Base-by-base conservation (phyloP, 2,888 invertebrate species). In the Carcina quercana region DNA sequence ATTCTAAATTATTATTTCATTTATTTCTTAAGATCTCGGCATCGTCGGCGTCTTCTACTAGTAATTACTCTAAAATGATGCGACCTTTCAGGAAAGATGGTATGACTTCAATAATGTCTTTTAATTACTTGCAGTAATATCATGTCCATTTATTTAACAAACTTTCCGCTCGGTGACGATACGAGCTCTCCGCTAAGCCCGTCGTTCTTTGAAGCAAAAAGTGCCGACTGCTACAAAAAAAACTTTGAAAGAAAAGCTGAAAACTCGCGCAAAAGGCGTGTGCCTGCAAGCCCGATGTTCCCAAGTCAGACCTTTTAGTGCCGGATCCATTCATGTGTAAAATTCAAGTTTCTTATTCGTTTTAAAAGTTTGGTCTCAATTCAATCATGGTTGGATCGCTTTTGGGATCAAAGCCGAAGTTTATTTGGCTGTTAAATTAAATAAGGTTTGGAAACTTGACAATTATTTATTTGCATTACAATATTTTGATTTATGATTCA, bases 131-230 rank as follows among this genome's bases (percentile, higher is more conserved):
- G n/a, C n/a, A n/a, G n/a, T n/a, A n/a, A n/a, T n/a, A n/a, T n/a
- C n/a, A n/a, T n/a, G n/a, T n/a, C n/a, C n/a, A n/a, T n/a, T n/a
- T n/a, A n/a, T n/a, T n/a, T n/a, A n/a, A n/a, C n/a, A n/a, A n/a
- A n/a, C n/a, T n/a, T n/a, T n/a, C 11, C 22, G 10, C 11, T 50
- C 34, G 25, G 12, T 15, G 38, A 25, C 28, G 30, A 32, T 35
- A 46, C 36, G 38, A 22, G 41, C 36, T 40, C 37, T 49, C 53
- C 51, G 54, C 59, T 60, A n/a, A 32, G 41, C 36, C 40, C 37
- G 50, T 52, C 51, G 54, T 59, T 60, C 50, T 66, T 63, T 62
- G 54, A 61, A 46, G 47, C 35, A 48, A 47, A 59, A 63, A 61
- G 49, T 53, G 53, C 49, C 39, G 46, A 50, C 56, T 52, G 50